Conservation (phyloP, 1,140 invertebrate genomes). For the Bombus soroeensis region DNA sequence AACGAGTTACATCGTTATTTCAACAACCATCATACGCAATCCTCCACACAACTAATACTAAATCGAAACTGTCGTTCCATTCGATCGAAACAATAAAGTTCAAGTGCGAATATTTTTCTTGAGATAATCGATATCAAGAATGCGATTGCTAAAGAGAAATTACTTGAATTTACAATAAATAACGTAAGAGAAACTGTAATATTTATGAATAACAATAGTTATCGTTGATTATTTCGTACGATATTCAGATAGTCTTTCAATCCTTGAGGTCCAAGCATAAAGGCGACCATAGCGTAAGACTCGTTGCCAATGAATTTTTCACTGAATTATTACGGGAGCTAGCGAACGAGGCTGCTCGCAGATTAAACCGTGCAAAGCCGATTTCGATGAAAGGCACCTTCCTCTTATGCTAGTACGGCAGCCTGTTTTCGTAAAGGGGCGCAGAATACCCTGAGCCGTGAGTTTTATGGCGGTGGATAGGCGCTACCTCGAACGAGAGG, state of each 20-base stretch:
- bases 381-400: constrained; percentile 46
- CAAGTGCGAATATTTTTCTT: background rate
- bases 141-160: background rate
- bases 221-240: too few species aligned
- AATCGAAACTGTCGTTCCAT: too few species aligned
- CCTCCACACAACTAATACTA: too few species aligned
- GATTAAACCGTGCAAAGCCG: constrained; percentile 48
- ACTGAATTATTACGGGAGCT: constrained; percentile 11
- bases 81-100: background rate
- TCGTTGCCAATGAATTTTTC: background rate
- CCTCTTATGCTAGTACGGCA: background rate
- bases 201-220: too few species aligned
- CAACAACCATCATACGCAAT: too few species aligned
- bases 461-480: constrained; percentile 6
- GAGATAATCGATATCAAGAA: background rate
- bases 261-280: too few species aligned
- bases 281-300: background rate
- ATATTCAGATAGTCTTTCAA: background rate
- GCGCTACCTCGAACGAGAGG: constrained; percentile 2
- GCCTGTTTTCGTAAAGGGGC: constrained; percentile 13
- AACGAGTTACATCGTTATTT: too few species aligned
- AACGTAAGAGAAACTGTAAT: too few species aligned
- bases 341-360: background rate
- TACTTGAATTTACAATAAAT: background rate
- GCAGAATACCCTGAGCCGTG: background rate